phyloP scores from a whole-genome alignment of 2,888 invertebrate genomes.

The Emmelina monodactyla region DNA sequence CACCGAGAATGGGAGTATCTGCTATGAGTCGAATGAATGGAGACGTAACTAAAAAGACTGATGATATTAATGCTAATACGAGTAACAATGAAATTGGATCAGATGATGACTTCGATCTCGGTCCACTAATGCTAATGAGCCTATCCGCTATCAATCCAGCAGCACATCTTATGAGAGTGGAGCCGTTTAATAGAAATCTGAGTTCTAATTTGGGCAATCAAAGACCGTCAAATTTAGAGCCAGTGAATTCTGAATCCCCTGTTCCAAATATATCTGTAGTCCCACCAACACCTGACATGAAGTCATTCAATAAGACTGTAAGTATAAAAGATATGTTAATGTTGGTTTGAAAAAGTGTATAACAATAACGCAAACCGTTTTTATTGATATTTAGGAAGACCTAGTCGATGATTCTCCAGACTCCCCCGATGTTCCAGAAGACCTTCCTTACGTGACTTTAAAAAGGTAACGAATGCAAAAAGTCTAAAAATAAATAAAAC shows the following conservation, averaged over 20 bases:
- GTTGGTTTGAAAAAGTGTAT: conserved; percentile 2
- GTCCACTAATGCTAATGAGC: conserved; percentile 74
- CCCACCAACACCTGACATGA: conserved; percentile 76
- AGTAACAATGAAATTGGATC: conserved; percentile 37
- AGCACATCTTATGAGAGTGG: conserved; percentile 66
- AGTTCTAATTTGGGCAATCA: conserved; percentile 32
- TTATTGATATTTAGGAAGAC: conserved; percentile 40
- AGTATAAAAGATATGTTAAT: conserved; percentile 21
- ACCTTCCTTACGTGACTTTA: conserved; percentile 76
- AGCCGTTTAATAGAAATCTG: conserved; percentile 57
- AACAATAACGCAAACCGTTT: conserved; percentile 4
- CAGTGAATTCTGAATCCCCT: conserved; percentile 46
- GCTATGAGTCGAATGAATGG: conserved; percentile 60
- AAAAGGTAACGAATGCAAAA: conserved; percentile 48
- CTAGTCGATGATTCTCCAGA: conserved; percentile 73
- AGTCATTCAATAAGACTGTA: conserved; percentile 50
- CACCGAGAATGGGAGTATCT: conserved; percentile 55
- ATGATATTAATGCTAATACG: conserved; percentile 41
- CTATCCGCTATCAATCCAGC: conserved; percentile 70
- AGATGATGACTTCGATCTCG: conserved; percentile 69
- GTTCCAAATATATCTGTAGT: conserved; percentile 77
- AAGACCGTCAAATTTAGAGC: conserved; percentile 54
- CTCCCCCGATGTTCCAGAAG: conserved; percentile 73
- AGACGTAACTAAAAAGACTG: conserved; percentile 40
- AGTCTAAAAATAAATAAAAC: not conserved